Evolutionary conservation across 2,888 invertebrate genomes (phyloP).

Genomic region (Unio pictorum): DNA sequence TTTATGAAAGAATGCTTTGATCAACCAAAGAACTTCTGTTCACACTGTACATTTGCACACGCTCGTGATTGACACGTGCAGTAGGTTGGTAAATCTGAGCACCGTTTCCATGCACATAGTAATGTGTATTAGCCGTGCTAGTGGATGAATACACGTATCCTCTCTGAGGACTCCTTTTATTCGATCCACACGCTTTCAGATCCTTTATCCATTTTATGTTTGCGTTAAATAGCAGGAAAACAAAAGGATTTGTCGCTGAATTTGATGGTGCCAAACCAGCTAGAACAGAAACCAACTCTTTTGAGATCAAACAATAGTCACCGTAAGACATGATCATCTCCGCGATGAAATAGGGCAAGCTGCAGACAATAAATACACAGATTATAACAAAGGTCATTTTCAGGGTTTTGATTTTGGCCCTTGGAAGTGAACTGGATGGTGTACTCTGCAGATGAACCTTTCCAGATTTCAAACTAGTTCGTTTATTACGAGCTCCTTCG

Average conservation of each 20-base stretch:
- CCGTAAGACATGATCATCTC: conserved; percentile 70
- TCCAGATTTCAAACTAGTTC: conserved; percentile 56
- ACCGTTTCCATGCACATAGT: conserved; percentile 9
- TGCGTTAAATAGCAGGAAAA: conserved; percentile 68
- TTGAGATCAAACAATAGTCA: conserved; percentile 47
- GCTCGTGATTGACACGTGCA: not conserved
- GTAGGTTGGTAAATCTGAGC: not conserved
- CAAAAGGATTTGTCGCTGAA: conserved; percentile 67
- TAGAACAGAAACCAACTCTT: conserved; percentile 54
- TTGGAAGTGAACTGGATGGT: conserved; percentile 64
- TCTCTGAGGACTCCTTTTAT: not conserved
- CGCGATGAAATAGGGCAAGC: conserved; percentile 66
- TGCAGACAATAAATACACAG: conserved; percentile 66
- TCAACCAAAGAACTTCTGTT: not conserved
- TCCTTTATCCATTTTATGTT: conserved; percentile 37
- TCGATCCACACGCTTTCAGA: conserved; percentile 1
- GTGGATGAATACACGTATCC: conserved; percentile 30
- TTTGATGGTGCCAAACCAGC: conserved; percentile 68
- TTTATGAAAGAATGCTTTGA: not conserved
- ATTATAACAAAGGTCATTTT: conserved; percentile 71
- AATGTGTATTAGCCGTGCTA: conserved; percentile 29
- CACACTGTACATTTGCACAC: not conserved
- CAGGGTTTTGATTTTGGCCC: conserved; percentile 70
- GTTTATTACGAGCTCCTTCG: conserved; percentile 44
- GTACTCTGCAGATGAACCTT: conserved; percentile 66